A percentile compares a stretch with the other conserved stretches of the same genome.
Evolutionary conservation across 2,797 vertebrate genomes (phyloP).

Genomic region (Apodemus agrarius): DNA sequence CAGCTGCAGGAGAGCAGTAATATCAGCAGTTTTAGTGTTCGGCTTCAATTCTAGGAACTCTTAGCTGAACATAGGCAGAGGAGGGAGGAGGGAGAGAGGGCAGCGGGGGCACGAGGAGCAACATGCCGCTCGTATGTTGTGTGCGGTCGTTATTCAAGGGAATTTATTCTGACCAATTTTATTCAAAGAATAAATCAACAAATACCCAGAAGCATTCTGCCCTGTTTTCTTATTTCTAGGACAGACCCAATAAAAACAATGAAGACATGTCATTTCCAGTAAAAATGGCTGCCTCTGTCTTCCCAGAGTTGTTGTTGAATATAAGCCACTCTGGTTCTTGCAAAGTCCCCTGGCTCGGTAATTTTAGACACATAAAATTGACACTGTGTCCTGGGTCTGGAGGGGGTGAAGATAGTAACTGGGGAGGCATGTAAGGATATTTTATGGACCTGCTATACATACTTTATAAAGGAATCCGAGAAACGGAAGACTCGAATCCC

Average conservation of each 20-base stretch:
- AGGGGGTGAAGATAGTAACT: neutral
- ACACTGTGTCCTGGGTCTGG: conserved; percentile 11
- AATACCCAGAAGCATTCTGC: conserved; percentile 35
- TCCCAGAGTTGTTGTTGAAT: neutral
- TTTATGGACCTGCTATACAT: conserved; percentile 15
- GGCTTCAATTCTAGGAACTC: conserved; percentile 56
- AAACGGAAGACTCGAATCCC: conserved; percentile 21
- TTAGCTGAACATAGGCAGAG: neutral
- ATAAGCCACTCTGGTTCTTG: neutral
- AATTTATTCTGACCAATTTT: conserved; percentile 68
- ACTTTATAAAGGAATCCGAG: conserved; percentile 56
- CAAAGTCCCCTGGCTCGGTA: neutral
- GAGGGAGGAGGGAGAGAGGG: neutral
- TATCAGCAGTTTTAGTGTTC: conserved; percentile 3
- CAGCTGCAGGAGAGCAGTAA: conserved; percentile 6
- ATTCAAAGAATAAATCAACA: conserved; percentile 58
- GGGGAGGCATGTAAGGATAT: neutral
- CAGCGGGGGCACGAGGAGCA: neutral
- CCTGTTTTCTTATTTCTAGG: neutral
- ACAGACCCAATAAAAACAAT: conserved; percentile 58
- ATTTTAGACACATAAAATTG: conserved; percentile 28
- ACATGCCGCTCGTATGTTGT: neutral
- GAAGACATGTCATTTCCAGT: conserved; percentile 7
- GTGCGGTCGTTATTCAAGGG: conserved; percentile 39
- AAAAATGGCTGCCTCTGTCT: neutral